Evolutionary conservation across 2,797 vertebrate genomes (phyloP).

Genomic region (Balearica regulorum): DNA sequence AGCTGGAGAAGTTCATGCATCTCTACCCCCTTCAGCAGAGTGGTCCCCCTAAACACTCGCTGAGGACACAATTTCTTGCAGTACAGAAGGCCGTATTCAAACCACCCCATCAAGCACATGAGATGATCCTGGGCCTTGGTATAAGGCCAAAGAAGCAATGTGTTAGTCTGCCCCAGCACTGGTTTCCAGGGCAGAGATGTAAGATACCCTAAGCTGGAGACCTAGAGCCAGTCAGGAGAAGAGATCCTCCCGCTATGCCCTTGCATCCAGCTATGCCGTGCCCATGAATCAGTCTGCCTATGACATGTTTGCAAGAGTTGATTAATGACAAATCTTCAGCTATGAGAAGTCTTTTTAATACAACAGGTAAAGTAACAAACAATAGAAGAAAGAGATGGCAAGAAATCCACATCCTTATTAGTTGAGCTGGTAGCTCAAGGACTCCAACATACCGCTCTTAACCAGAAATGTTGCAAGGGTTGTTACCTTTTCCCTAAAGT

Average conservation of each 20-base stretch:
- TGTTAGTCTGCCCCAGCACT: not conserved
- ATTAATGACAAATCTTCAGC: not conserved
- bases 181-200: not conserved
- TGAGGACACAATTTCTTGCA: not conserved
- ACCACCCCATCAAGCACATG: not conserved
- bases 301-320: not conserved
- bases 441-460: not conserved
- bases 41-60: fast-evolving
- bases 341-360: not conserved
- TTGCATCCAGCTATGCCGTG: not conserved
- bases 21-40: not conserved
- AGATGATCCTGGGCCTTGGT: not conserved
- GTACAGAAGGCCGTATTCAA: not conserved
- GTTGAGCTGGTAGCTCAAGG: not conserved
- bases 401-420: not conserved
- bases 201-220: not conserved
- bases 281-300: not conserved
- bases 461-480: not conserved
- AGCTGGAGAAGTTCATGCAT: fast-evolving
- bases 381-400: not conserved
- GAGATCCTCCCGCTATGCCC: not conserved
- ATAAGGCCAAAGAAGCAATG: not conserved
- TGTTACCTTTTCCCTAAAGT: not conserved
- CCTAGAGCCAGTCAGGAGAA: not conserved
- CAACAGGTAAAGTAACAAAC: not conserved